Percentiles rank a stretch among this genome's conserved stretches.
These are phyloP conservation scores for Xanthorhoe spadicearia DNA, from an alignment of 2,888 invertebrate species.

Conservation along the genomic window DNA sequence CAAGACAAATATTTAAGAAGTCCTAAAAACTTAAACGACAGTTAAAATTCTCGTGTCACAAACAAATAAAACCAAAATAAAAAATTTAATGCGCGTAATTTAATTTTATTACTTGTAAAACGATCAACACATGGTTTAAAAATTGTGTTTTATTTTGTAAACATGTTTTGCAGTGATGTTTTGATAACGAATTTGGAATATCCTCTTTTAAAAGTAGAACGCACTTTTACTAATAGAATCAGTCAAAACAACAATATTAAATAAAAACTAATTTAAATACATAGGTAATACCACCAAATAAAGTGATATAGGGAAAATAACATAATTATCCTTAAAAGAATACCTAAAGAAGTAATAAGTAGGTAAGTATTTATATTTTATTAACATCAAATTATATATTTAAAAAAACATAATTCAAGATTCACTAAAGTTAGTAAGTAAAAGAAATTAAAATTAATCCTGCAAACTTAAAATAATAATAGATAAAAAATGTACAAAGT, in stretches of 20 bases:
- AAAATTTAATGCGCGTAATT: constrained; percentile 53
- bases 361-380: no score
- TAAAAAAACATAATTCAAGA: no score
- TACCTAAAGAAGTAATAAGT: no score
- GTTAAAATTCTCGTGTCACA: constrained; percentile 4
- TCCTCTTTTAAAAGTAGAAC: constrained; percentile 27
- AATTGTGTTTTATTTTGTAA: constrained; percentile 57
- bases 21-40: neutral
- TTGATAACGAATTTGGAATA: constrained; percentile 38
- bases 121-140: constrained; percentile 59
- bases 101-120: constrained; percentile 58
- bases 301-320: neutral
- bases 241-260: neutral
- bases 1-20: constrained; percentile 1
- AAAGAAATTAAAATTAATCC: constrained; percentile 16
- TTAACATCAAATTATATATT: no score
- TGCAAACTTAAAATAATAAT: constrained; percentile 16
- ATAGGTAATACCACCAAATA: neutral
- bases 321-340: no score
- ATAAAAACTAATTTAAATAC: neutral
- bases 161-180: constrained; percentile 52
- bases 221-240: neutral
- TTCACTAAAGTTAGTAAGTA: no score
- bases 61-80: constrained; percentile 18
- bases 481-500: neutral